These are phyloP conservation scores for Glaucomys volans DNA, from an alignment of 2,113 vertebrate species.

Conservation along the genomic window DNA sequence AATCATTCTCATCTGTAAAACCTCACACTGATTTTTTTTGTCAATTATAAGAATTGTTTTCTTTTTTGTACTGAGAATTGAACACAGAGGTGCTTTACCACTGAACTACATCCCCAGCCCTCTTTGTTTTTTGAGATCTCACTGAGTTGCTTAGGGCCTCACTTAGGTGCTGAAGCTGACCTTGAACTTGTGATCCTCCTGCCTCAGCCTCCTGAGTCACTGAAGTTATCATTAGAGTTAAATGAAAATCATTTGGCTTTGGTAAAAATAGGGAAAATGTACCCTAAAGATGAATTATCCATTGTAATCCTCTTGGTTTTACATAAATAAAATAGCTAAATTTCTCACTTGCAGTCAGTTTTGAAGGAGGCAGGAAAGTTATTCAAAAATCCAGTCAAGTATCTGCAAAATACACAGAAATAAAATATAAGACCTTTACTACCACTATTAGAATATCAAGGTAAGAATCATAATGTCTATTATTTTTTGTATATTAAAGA, in stretches of 20 bases:
- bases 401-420: slow-evolving; percentile 78
- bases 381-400: slow-evolving; percentile 71
- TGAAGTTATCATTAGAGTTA: not conserved
- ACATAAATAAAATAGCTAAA: slow-evolving; percentile 8
- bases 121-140: too few species aligned
- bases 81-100: too few species aligned
- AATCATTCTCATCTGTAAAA: slow-evolving; percentile 45
- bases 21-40: not conserved
- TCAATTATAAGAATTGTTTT: slow-evolving; percentile 6
- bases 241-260: slow-evolving; percentile 55
- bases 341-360: slow-evolving; percentile 59
- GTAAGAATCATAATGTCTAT: slow-evolving; percentile 53
- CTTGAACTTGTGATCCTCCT: too few species aligned
- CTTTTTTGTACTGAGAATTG: too few species aligned
- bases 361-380: slow-evolving; percentile 37
- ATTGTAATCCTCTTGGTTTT: slow-evolving; percentile 51
- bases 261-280: slow-evolving; percentile 64
- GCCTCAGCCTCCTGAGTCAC: too few species aligned
- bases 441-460: slow-evolving; percentile 74
- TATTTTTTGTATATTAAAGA: slow-evolving; percentile 57
- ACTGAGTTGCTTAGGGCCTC: too few species aligned
- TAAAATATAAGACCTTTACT: slow-evolving; percentile 70
- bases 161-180: too few species aligned
- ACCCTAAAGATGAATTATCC: slow-evolving; percentile 46
- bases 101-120: too few species aligned